A percentile compares a stretch with the other conserved stretches of the same genome.
Evolutionary conservation across 2,888 invertebrate species (phyloP).

Genomic region (Caenorhabditis sp.): DNA sequence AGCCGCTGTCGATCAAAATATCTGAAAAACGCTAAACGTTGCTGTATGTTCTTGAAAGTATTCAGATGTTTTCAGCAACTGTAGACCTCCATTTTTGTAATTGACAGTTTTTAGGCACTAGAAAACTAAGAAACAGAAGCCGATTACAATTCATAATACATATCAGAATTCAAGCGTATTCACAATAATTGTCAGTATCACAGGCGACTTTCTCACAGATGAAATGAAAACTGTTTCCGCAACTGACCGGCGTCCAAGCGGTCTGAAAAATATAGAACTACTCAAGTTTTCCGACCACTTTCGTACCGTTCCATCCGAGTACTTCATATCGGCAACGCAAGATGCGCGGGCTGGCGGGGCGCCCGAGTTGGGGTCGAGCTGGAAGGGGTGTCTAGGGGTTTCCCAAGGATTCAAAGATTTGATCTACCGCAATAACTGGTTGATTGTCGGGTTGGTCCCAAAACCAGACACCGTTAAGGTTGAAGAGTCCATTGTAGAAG

Average conservation of each 20-base stretch:
- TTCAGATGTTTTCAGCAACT: too few relatives aligned
- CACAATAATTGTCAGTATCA: constrained; percentile 63
- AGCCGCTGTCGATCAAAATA: too few relatives aligned
- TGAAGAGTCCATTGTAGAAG: constrained; percentile 48
- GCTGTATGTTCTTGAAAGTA: too few relatives aligned
- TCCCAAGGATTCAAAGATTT: too few relatives aligned
- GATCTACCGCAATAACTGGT: constrained; percentile 18
- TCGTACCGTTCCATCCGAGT: constrained; percentile 51
- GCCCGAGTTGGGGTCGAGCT: constrained; percentile 48
- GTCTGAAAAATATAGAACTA: too few relatives aligned
- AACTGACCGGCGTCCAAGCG: constrained; percentile 44
- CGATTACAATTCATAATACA: too few relatives aligned
- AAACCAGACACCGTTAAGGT: constrained; percentile 29
- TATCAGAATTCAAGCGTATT: not conserved
- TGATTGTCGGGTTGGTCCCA: constrained; percentile 41
- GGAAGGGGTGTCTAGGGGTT: too few relatives aligned
- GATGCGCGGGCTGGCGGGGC: constrained; percentile 29
- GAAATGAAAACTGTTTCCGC: constrained; percentile 27
- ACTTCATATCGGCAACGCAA: constrained; percentile 54
- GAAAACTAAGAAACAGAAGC: too few relatives aligned
- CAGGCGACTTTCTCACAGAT: constrained; percentile 46
- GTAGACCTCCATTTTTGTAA: too few relatives aligned
- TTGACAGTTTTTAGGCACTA: too few relatives aligned
- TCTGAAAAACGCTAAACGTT: too few relatives aligned
- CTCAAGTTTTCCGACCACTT: too few relatives aligned